Evolutionary conservation across 2,113 vertebrate species (phyloP), one percentile per base, ranked within the genome.

Genomic region (Beaufortia kweichowensis): DNA sequence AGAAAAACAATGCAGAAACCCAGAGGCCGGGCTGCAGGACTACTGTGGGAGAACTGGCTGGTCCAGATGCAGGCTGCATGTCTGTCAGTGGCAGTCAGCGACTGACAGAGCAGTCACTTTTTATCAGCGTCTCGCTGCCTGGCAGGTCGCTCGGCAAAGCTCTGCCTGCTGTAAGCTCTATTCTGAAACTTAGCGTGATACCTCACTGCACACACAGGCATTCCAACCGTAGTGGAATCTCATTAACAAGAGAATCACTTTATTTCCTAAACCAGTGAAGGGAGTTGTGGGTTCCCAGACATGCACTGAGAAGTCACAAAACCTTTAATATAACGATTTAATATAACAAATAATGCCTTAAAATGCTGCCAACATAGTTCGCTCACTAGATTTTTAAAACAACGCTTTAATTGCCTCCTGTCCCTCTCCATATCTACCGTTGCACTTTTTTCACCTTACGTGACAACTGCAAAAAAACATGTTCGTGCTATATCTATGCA

Each of bases 51-150:
- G 60, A 56, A 43, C 63, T 59, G 53, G 74, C 70, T 85, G 84
- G 85, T 83, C 81, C 80, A 88, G 77, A 86, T 87, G 80, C 82
- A 87, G 60, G 33, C 48, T 76, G 33, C 39, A 56, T 50, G 57
- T 55, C 21, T 46, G 33, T 76, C 60, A 77, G 41, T n/a, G 59
- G 19, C 21, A 67, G 67, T 39, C 41, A 71, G 64, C 28, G 57
- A 70, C 68, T 59, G 63, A 80, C 48, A 23, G 33, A 53, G 29
- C 70, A 78, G 70, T 77, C 75, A 71, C 50, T 53, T 77, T 29
- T 24, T 78, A 70, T 83, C 60, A 72, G 66, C 19, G 17, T 70
- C 78, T 73, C 75, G 69, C 60, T 48, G 4, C 33, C 66, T 81
- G 59, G 59, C 63, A 56, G 60, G 61, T 68, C 63, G 0, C 68